phyloP scores from a whole-genome alignment of 2,113 vertebrate genomes.

The Mellivora capensis region DNA sequence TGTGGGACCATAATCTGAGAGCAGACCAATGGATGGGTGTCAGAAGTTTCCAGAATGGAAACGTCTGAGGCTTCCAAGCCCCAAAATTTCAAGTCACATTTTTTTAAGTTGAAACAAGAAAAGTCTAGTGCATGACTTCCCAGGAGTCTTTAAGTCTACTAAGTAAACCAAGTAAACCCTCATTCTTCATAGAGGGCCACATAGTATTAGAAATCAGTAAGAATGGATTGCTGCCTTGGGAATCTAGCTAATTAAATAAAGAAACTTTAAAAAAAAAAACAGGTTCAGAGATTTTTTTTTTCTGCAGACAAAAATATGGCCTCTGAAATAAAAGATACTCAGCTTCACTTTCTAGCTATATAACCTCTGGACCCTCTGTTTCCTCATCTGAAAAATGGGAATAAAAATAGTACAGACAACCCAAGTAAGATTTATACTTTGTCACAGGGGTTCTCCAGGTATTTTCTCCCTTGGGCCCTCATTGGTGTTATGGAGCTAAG shows the following conservation, averaged over 20 bases:
- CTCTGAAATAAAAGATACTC: neutral
- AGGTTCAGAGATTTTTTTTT: neutral
- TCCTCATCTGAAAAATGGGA: constrained; percentile 5
- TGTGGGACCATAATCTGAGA: neutral
- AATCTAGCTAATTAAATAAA: neutral
- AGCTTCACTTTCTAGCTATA: neutral
- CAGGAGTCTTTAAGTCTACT: neutral
- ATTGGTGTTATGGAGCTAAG: neutral
- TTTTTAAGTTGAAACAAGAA: neutral
- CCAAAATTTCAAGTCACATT: neutral
- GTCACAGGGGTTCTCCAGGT: neutral
- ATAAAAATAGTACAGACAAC: neutral
- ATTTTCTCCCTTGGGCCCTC: neutral
- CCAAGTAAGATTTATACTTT: neutral
- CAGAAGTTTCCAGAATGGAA: neutral
- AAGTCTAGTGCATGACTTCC: neutral
- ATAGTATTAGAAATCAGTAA: neutral
- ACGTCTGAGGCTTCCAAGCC: neutral
- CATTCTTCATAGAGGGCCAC: neutral
- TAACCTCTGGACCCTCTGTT: neutral
- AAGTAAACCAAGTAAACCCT: neutral
- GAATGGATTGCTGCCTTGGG: neutral
- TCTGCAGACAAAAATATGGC: neutral
- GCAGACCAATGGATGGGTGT: neutral
- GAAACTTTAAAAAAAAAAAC: neutral